Evolutionary conservation across 2,113 vertebrate genomes (phyloP), one percentile per base, ranked within the genome.

Genomic region (Chauna torquata): DNA sequence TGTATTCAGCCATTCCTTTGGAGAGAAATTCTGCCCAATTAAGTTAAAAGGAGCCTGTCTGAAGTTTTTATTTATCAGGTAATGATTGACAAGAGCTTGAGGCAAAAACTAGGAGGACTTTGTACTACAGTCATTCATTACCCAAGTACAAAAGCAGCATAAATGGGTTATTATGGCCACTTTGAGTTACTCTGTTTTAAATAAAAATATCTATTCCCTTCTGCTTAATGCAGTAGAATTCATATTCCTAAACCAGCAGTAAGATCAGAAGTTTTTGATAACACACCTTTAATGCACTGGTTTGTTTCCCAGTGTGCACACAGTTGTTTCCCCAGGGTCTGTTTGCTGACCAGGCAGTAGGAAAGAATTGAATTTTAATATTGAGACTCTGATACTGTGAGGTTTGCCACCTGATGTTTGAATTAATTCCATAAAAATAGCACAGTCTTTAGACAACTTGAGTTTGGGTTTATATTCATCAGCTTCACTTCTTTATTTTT

Each of bases 51-150:
- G 86, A 88, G 78, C 55, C 82, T 4, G 89, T 96, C 96, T 97
- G 97, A 97, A 96, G 94, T 95, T 96, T 94, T 95, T 96, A 97
- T 97, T 96, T 92, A 96, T 95, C 97, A 92, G 92, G 96, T 97
- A 97, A 91, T 96, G 95, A 96, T 95, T 97, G 97, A 96, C 94
- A 97, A 96, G 97, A 94, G 96, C 97, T 97, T 9, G 78, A 97
- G 96, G 97, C 92, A 97, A 94, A 94, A 94, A 58, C 77, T 85
- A 59, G 58, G 32, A 91, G 55, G 66, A 47, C 82, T 96, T 96
- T 77, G 94, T 91, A 74, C 64, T 71, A 27, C n/a, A 82, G 78
- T 70, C 91, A 86, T 82, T 96, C 87, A 96, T 97, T 96, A 96
- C 71, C 32, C 30, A 13, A 85, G 87, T 66, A 96, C 89, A 88